Evolutionary conservation across 2,113 vertebrate species (phyloP), one percentile per base, ranked within the genome.

Genomic region (Cheilinus undulatus): DNA sequence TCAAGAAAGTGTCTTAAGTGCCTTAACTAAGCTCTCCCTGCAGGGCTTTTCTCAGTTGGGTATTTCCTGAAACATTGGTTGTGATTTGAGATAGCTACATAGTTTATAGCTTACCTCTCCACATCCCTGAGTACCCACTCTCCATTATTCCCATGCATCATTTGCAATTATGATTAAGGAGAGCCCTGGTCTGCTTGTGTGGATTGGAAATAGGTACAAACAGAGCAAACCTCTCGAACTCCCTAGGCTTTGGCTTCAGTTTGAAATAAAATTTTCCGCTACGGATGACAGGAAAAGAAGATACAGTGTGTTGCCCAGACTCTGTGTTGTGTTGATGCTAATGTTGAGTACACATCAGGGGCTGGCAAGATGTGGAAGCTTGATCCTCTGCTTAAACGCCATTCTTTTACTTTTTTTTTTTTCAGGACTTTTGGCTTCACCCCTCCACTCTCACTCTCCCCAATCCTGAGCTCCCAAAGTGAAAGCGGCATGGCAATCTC

Each of bases 91-190:
- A 49, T 30, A 19, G 28, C 45, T 54, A 7, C 36, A 14, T 51
- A 58, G 34, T 75, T 69, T 65, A 45, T n/a, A 48, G 49, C 22
- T 84, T 66, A 60, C 64, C 56, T 76, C 54, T 67, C 73, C 45
- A 60, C 75, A 65, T 78, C 64, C 79, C 76, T 26, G 42, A 50
- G 70, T 83, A 85, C 59, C 66, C 73, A 67, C 62, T 77, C 56
- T 74, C 73, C 30, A 36, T 71, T 36, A 27, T 65, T 83, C 76
- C 76, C 76, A 66, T 67, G 58, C 66, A 73, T 80, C 54, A 89
- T 89, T 89, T 91, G 83, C 82, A 90, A 88, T 85, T 89, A 48
- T 77, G 78, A 90, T 84, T 56, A 30, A 23, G 13, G 52, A 61
- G 46, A 52, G 46, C 50, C 60, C 43, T 61, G 42, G 45, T 22